These are phyloP conservation scores for Seriola rivoliana DNA, from an alignment of 2,113 vertebrate genomes.

Conservation along the genomic window DNA sequence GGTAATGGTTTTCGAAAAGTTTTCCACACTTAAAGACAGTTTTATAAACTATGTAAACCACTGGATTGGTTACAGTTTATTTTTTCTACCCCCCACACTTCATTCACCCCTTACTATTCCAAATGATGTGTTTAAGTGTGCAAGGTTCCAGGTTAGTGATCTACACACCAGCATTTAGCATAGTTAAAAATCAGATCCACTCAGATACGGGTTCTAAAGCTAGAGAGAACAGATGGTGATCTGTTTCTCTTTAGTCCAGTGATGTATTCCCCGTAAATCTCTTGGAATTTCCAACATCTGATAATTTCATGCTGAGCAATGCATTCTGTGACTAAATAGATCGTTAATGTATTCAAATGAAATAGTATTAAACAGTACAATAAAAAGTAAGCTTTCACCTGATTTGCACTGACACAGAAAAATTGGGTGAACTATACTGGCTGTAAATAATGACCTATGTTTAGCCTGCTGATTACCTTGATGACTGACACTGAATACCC, in stretches of 20 bases:
- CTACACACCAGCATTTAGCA: slow-evolving; percentile 31
- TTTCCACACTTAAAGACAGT: background rate
- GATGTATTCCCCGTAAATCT: slow-evolving; percentile 27
- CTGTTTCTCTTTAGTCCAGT: slow-evolving; percentile 52
- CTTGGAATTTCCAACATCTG: slow-evolving; percentile 9
- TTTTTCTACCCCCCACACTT: slow-evolving; percentile 12
- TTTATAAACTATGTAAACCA: slow-evolving; percentile 15
- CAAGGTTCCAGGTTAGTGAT: background rate
- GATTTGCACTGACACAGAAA: slow-evolving; percentile 34
- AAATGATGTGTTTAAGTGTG: slow-evolving; percentile 19
- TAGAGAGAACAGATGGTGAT: slow-evolving; percentile 46
- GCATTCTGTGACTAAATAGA: slow-evolving; percentile 2
- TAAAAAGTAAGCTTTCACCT: slow-evolving; percentile 19
- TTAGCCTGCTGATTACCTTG: slow-evolving; percentile 51
- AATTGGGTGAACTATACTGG: slow-evolving; percentile 28
- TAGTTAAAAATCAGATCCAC: slow-evolving; percentile 14
- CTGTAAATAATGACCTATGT: slow-evolving; percentile 42
- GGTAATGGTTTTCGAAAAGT: slow-evolving; percentile 22
- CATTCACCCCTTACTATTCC: slow-evolving; percentile 28
- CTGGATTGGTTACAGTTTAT: slow-evolving; percentile 34
- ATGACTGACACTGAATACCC: slow-evolving; percentile 59
- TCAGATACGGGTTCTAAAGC: slow-evolving; percentile 25
- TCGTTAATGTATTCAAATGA: slow-evolving; percentile 4
- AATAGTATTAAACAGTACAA: slow-evolving; percentile 3
- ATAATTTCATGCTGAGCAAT: slow-evolving; percentile 9